phyloP scores from a whole-genome alignment of 2,797 vertebrate genomes.

The Galaxias olidus region DNA sequence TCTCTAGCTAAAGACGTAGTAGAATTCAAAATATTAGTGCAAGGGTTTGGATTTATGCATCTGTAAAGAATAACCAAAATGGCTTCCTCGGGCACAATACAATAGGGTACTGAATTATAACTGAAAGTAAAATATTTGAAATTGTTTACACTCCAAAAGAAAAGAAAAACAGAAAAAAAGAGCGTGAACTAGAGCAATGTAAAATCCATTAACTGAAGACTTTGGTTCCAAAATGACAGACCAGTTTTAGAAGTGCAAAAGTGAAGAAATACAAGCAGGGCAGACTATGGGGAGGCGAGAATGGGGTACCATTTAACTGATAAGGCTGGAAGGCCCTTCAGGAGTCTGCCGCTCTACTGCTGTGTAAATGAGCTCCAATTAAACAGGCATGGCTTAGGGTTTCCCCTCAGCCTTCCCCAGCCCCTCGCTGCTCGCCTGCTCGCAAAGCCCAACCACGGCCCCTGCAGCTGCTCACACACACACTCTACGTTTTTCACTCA shows the following conservation, averaged over 20 bases:
- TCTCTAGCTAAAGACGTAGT: no score
- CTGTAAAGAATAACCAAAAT: no score
- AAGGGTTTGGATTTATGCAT: no score
- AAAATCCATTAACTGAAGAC: no score
- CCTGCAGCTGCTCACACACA: conserved; percentile 74
- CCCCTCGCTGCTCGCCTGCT: conserved; percentile 65
- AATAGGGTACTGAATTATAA: no score
- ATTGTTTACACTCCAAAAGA: no score
- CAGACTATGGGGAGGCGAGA: conserved; percentile 29
- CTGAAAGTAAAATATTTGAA: no score
- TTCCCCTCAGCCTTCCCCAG: conserved; percentile 60
- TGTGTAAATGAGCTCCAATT: conserved; percentile 83
- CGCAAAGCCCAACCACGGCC: conserved; percentile 69
- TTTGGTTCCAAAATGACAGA: neutral
- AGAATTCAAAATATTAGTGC: no score
- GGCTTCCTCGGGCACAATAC: no score
- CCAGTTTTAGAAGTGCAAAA: neutral
- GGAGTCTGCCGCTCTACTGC: conserved; percentile 75
- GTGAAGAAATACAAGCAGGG: conserved; percentile 14
- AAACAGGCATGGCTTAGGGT: conserved; percentile 72
- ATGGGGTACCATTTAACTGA: conserved; percentile 66
- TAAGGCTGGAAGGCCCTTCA: conserved; percentile 74
- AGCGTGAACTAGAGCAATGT: no score
- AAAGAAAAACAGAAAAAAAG: no score
- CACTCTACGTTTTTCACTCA: conserved; percentile 69